A percentile compares a stretch with the other conserved stretches of the same genome.
Evolutionary conservation across 2,888 invertebrate species (phyloP).

Genomic region (Lathronympha strigana): DNA sequence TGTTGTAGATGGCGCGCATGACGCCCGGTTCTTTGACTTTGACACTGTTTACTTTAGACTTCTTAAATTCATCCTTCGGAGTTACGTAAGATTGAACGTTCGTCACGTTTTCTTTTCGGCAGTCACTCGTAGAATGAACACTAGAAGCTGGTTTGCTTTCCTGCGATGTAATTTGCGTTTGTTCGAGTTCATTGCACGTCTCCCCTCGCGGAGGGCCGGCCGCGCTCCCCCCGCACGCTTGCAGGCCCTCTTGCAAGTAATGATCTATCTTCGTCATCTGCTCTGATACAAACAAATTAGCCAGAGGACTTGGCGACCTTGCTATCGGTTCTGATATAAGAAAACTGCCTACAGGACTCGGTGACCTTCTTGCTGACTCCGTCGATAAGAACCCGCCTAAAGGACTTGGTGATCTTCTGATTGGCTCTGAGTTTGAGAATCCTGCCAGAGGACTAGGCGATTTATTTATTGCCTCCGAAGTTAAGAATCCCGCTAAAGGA

Average conservation of each 20-base stretch:
- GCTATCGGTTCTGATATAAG: constrained; percentile 57
- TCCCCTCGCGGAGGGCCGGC: constrained; percentile 46
- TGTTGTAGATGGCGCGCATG: constrained; percentile 70
- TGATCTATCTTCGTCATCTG: constrained; percentile 74
- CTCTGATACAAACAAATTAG: constrained; percentile 69
- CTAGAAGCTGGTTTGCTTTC: constrained; percentile 47
- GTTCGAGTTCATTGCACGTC: constrained; percentile 44
- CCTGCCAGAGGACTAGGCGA: constrained; percentile 19
- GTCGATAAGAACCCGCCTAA: constrained; percentile 48
- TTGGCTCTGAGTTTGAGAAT: constrained; percentile 45
- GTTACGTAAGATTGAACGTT: constrained; percentile 43
- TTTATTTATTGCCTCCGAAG: constrained; percentile 45
- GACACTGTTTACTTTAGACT: constrained; percentile 66
- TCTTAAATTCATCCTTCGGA: constrained; percentile 47
- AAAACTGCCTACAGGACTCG: constrained; percentile 65
- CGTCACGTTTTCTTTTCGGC: constrained; percentile 42
- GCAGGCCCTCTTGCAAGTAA: constrained; percentile 75
- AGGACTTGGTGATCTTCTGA: constrained; percentile 62
- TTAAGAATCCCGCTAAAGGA: background rate
- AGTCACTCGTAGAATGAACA: constrained; percentile 45
- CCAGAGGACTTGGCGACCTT: constrained; percentile 66
- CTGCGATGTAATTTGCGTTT: constrained; percentile 42
- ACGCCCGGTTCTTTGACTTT: constrained; percentile 63
- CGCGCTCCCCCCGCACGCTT: constrained; percentile 60
- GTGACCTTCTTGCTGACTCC: background rate